Percentiles rank a stretch among this genome's conserved stretches.
Conservation (phyloP, 1,140 invertebrate species). For the Penaeus indicus region DNA sequence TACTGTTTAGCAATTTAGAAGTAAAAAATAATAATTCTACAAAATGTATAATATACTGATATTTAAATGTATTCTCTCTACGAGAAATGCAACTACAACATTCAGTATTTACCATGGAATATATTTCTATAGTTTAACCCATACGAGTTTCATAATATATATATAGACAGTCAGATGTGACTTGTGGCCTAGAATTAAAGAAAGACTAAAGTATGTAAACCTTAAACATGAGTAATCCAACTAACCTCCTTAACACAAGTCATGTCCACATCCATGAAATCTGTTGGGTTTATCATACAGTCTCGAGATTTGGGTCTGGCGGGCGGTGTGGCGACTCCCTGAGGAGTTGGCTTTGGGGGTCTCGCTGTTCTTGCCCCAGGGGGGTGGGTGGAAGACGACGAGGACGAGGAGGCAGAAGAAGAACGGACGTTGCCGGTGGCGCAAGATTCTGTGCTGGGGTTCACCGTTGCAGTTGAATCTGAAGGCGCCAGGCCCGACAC, state of each 20-base stretch:
- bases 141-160: too few relatives aligned
- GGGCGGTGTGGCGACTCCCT: slow-evolving; percentile 27
- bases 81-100: too few relatives aligned
- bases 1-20: too few relatives aligned
- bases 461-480: slow-evolving; percentile 48
- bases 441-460: slow-evolving; percentile 38
- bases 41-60: too few relatives aligned
- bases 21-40: too few relatives aligned
- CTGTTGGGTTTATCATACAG: slow-evolving; percentile 51
- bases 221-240: not conserved
- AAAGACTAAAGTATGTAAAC: not conserved
- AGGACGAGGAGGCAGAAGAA: slow-evolving; percentile 47
- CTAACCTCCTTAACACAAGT: slow-evolving; percentile 61
- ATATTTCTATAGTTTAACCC: too few relatives aligned
- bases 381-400: slow-evolving; percentile 26
- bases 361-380: slow-evolving; percentile 21
- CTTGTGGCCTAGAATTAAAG: too few relatives aligned
- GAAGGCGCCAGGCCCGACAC: slow-evolving; percentile 82
- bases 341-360: not conserved
- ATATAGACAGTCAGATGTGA: too few relatives aligned
- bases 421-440: slow-evolving; percentile 30
- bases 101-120: too few relatives aligned
- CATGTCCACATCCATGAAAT: slow-evolving; percentile 61
- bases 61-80: too few relatives aligned
- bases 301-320: slow-evolving; percentile 53